These are phyloP conservation scores for Spisula subtruncata DNA, from an alignment of 2,888 invertebrate genomes.

Conservation along the genomic window DNA sequence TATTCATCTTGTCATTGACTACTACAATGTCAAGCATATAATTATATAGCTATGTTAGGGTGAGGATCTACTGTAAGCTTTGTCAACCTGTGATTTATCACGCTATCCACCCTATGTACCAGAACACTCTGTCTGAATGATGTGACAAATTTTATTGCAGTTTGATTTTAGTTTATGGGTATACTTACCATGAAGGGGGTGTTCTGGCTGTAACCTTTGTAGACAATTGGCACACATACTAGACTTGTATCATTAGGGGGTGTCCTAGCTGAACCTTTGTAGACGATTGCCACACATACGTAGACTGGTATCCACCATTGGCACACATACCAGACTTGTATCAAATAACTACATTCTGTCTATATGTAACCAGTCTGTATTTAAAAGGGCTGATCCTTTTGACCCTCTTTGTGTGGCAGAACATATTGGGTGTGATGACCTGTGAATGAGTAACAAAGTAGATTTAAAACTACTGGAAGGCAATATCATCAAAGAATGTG, in stretches of 20 bases:
- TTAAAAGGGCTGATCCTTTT: too few relatives aligned
- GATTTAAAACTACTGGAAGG: too few relatives aligned
- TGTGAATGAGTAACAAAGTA: too few relatives aligned
- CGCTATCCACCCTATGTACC: conserved; percentile 18
- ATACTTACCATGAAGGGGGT: conserved; percentile 8
- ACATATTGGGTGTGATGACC: too few relatives aligned
- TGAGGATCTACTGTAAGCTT: conserved; percentile 2
- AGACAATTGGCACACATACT: neutral
- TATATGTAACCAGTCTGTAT: too few relatives aligned
- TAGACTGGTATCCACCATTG: neutral
- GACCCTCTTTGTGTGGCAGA: too few relatives aligned
- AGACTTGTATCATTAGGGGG: neutral
- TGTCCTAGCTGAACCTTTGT: neutral
- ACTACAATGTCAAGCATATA: conserved; percentile 31
- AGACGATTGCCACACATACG: neutral
- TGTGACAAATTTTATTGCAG: conserved; percentile 43
- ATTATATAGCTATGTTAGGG: conserved; percentile 21
- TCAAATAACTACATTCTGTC: too few relatives aligned
- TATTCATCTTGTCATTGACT: conserved; percentile 43
- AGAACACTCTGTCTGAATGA: neutral
- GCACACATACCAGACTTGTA: too few relatives aligned
- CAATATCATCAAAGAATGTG: too few relatives aligned
- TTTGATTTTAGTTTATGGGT: conserved; percentile 40
- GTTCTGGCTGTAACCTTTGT: neutral
- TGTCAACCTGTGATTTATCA: conserved; percentile 33